Conservation (phyloP, 2,888 invertebrate genomes). For the Serripes groenlandicus region DNA sequence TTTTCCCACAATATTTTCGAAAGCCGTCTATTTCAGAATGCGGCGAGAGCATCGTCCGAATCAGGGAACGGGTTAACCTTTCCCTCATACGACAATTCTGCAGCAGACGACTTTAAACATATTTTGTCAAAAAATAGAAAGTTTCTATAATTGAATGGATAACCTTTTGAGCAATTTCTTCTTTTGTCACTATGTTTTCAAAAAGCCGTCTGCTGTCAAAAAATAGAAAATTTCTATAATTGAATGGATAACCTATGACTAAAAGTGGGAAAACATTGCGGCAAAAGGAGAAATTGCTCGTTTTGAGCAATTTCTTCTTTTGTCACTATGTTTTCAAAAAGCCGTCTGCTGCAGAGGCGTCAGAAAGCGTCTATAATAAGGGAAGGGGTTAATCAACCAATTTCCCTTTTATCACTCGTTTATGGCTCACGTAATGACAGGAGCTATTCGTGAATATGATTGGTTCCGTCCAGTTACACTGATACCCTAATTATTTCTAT, state of each 20-base stretch:
- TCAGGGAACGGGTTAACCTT: too few relatives aligned
- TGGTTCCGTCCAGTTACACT: background rate
- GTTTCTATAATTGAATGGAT: too few relatives aligned
- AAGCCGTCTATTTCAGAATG: too few relatives aligned
- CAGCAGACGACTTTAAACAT: too few relatives aligned
- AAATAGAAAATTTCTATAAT: background rate
- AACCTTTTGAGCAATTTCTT: too few relatives aligned
- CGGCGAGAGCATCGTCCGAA: too few relatives aligned
- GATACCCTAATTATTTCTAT: background rate
- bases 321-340: background rate
- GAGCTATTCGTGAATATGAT: background rate
- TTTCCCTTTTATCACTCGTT: too few relatives aligned
- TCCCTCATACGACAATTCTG: too few relatives aligned
- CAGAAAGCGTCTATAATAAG: background rate
- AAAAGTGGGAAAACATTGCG: background rate
- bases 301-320: background rate
- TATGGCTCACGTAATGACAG: too few relatives aligned
- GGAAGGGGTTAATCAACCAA: background rate
- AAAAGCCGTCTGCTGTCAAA: background rate
- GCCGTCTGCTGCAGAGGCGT: background rate
- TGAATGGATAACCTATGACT: background rate
- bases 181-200: too few relatives aligned
- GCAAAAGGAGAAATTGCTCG: background rate
- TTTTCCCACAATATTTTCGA: too few relatives aligned
- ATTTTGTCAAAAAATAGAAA: too few relatives aligned